Conservation (phyloP, 1,140 invertebrate genomes). For the Brachionus angularis region DNA sequence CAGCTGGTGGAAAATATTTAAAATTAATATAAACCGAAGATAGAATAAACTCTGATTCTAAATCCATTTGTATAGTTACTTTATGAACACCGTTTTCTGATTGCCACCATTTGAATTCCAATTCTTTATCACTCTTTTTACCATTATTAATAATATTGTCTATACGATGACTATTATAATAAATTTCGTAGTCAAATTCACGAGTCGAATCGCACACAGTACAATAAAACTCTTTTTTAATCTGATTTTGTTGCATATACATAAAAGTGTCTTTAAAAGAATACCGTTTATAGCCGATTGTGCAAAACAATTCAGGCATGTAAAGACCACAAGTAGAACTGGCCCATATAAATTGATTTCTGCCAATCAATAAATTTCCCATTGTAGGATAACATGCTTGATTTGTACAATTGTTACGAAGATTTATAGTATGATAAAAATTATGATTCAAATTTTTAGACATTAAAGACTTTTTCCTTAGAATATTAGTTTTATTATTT, state of each 20-base stretch:
- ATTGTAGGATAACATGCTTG: constrained; percentile 95
- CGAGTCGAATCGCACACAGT: constrained; percentile 77
- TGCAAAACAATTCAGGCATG: constrained; percentile 64
- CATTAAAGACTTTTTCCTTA: no score
- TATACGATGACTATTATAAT: constrained; percentile 71
- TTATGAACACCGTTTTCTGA: constrained; percentile 85
- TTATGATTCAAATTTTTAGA: no score
- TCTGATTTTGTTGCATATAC: constrained; percentile 73
- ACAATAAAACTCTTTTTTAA: constrained; percentile 81
- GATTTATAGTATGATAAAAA: no score
- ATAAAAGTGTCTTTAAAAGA: constrained; percentile 70
- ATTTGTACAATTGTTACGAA: constrained; percentile 67
- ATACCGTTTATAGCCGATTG: background rate
- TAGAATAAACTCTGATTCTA: constrained; percentile 93
- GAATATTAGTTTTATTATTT: no score
- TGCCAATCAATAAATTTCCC: constrained; percentile 91
- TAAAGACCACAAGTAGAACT: constrained; percentile 88
- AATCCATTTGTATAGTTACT: constrained; percentile 78
- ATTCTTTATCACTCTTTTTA: constrained; percentile 50
- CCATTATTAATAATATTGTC: constrained; percentile 77
- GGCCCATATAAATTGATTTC: constrained; percentile 74
- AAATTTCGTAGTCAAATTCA: constrained; percentile 51
- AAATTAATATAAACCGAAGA: constrained; percentile 94
- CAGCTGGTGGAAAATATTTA: constrained; percentile 86
- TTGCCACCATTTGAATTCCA: constrained; percentile 74